phyloP scores from a whole-genome alignment of 2,113 vertebrate genomes.

The Myanophis thanlyinensis region DNA sequence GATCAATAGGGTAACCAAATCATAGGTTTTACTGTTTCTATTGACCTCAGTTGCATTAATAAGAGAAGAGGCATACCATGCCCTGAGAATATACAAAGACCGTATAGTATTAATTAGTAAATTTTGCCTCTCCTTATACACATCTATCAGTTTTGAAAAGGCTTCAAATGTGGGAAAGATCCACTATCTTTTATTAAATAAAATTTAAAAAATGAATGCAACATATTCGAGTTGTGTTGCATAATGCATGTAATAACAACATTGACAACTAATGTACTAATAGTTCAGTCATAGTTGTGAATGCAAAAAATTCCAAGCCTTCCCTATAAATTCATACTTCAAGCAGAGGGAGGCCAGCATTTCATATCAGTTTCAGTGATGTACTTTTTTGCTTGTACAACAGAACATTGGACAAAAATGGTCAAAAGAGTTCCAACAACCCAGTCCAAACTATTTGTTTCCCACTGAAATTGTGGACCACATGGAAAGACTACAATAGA shows the following conservation, averaged over 20 bases:
- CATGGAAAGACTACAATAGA: background rate
- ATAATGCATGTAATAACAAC: background rate
- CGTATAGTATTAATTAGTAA: background rate
- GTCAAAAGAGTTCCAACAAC: background rate
- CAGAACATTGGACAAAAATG: background rate
- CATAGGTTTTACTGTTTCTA: background rate
- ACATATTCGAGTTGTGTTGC: background rate
- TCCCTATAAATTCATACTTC: background rate
- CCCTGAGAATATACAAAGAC: background rate
- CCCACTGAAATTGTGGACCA: background rate
- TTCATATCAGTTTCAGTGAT: background rate
- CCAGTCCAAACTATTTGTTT: background rate
- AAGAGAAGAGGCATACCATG: background rate
- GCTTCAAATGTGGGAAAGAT: background rate
- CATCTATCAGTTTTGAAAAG: background rate
- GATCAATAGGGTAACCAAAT: background rate
- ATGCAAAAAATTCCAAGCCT: background rate
- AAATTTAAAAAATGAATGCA: background rate
- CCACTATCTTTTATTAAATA: background rate
- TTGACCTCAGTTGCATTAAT: background rate
- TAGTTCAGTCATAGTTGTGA: background rate
- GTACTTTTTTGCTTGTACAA: background rate
- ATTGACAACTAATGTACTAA: background rate
- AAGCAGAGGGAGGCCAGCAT: background rate
- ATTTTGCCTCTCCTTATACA: background rate